These are phyloP conservation scores for Theodoxus fluviatilis DNA, from an alignment of 2,888 invertebrate genomes.

Conservation along the genomic window DNA sequence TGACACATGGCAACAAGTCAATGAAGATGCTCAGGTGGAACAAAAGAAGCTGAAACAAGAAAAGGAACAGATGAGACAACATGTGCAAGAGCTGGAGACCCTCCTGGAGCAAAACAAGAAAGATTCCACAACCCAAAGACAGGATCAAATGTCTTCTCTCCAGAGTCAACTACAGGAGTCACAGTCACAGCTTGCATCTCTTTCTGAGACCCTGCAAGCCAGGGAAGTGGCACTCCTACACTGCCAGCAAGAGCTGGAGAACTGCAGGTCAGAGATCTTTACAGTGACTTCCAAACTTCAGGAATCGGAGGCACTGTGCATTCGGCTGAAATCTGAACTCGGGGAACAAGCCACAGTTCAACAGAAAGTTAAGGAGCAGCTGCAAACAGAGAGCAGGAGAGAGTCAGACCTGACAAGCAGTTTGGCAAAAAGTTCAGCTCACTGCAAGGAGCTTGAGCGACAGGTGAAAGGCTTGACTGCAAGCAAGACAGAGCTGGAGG, in stretches of 20 bases:
- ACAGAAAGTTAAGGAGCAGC: conserved; percentile 24
- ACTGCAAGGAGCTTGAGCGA: not conserved
- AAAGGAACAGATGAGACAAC: conserved; percentile 9
- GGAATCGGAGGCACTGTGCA: conserved; percentile 29
- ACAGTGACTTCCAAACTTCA: conserved; percentile 23
- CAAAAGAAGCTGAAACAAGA: conserved; percentile 28
- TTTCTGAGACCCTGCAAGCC: no score
- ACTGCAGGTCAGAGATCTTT: not conserved
- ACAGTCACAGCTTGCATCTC: not conserved
- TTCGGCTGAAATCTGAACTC: conserved; percentile 25
- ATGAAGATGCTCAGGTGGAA: conserved; percentile 37
- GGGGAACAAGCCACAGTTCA: conserved; percentile 29
- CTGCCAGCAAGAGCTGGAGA: no score
- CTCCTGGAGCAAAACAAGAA: no score
- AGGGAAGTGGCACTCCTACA: no score
- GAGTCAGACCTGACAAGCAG: not conserved
- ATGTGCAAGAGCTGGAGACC: not conserved
- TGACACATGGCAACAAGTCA: conserved; percentile 35
- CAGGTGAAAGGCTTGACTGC: not conserved
- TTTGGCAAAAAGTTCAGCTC: not conserved
- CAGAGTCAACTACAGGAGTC: conserved; percentile 4
- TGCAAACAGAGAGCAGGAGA: not conserved
- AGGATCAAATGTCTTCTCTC: no score
- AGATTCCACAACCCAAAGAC: no score
- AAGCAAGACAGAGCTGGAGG: conserved; percentile 11